These are phyloP conservation scores for Nyleta sp. DNA, from an alignment of 2,888 invertebrate genomes.

Conservation along the genomic window DNA sequence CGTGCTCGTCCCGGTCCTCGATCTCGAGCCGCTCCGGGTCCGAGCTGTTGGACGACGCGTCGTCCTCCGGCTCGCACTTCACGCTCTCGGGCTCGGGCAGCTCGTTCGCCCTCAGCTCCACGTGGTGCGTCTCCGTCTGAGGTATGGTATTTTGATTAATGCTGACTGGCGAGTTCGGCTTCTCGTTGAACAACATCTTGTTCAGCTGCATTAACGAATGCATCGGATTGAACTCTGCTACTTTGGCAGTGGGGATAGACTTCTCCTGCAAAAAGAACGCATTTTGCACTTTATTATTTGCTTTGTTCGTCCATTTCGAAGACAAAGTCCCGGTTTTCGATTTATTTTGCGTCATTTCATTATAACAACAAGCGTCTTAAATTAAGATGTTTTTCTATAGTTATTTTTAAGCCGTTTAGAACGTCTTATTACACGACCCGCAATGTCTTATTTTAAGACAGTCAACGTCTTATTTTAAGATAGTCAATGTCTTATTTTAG, in stretches of 20 bases:
- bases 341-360: too few species aligned
- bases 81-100: slow-evolving; percentile 72
- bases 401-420: too few species aligned
- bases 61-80: slow-evolving; percentile 84
- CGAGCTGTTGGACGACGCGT: slow-evolving; percentile 88
- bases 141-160: slow-evolving; percentile 80
- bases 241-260: slow-evolving; percentile 81
- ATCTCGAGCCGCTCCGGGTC: slow-evolving; percentile 90
- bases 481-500: too few species aligned
- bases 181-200: slow-evolving; percentile 79
- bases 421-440: too few species aligned
- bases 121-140: slow-evolving; percentile 77
- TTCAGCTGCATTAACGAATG: slow-evolving; percentile 80
- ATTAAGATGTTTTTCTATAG: too few species aligned
- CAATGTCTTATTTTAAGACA: too few species aligned
- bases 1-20: slow-evolving; percentile 83
- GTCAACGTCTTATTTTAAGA: too few species aligned
- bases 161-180: slow-evolving; percentile 79
- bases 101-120: slow-evolving; percentile 74
- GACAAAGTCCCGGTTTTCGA: too few species aligned
- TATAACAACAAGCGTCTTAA: too few species aligned
- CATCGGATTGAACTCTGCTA: slow-evolving; percentile 76
- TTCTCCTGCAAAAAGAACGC: slow-evolving; percentile 73
- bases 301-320: too few species aligned
- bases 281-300: too few species aligned